Evolutionary conservation across 2,113 vertebrate genomes (phyloP), one percentile per base, ranked within the genome.

Genomic region (Gymnarchus niloticus): DNA sequence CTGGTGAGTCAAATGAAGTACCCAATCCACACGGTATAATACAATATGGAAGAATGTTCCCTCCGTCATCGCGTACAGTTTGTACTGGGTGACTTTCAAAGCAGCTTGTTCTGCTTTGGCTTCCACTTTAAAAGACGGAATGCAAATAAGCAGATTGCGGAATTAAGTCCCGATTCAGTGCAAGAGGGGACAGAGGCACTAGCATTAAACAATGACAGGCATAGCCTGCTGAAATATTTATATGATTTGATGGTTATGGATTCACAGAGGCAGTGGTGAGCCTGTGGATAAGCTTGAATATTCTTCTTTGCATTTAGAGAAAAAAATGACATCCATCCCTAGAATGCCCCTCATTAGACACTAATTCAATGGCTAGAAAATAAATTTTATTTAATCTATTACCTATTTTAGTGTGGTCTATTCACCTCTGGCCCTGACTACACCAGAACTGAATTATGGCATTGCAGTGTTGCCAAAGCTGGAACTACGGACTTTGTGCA

Each of bases 11-110:
- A 89, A 90, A 89, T 85, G 90, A 89, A 90, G 86, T 86, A 89
- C 84, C 90, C 84, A 73, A 87, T 87, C 88, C 84, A 46, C 19
- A 88, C 89, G 89, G 89, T 91, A 91, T 91, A 92, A 91, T 90
- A 88, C 88, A 87, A 76, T 87, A 61, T 19, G 73, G 85, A 83
- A 83, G 81, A 85, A 56, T 65, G 48, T 83, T 59, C 59, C 83
- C 86, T 76, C 80, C n/a, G 87, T 89, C 76, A 56, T 89, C 90
- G 85, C 89, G 88, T 88, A 88, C 80, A 90, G 87, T 90, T 92
- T 90, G 91, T 83, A 87, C 92, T 92, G 91, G 89, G 91, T 92
- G 91, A 93, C 91, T 95, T 94, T 93, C 90, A 94, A 92, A 93
- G 92, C 90, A 87, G 90, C 92, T 94, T 91, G 90, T 94, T 93